Conservation (phyloP, 2,113 vertebrate species). For the Ammodytes marinus region DNA sequence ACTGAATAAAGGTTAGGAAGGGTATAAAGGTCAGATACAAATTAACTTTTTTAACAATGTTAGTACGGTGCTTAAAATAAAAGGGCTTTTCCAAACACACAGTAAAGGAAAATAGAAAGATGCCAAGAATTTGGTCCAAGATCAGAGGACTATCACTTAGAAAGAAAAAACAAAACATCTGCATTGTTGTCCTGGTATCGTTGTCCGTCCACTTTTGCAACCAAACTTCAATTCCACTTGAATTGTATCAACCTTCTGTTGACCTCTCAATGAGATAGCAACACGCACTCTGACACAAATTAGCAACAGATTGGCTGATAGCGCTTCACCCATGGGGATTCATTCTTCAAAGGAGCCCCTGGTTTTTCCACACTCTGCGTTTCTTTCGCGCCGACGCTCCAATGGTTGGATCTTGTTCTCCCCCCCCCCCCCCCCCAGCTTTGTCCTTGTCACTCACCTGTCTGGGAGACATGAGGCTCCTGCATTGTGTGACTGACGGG, state of each 20-base stretch:
- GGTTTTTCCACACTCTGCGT: conserved; percentile 49
- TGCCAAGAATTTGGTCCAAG: not conserved
- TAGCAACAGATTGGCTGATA: conserved; percentile 91
- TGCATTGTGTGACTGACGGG: conserved; percentile 64
- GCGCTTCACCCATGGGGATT: conserved; percentile 83
- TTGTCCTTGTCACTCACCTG: conserved; percentile 83
- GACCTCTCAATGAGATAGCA: conserved; percentile 87
- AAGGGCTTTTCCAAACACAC: not conserved
- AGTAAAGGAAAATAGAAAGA: not conserved
- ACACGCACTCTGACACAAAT: conserved; percentile 90
- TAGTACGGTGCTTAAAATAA: not conserved
- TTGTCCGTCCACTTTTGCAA: conserved; percentile 82
- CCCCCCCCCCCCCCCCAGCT: conserved; percentile 1
- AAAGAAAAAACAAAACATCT: conserved; percentile 23
- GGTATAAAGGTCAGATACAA: not conserved
- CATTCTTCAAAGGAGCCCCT: conserved; percentile 75
- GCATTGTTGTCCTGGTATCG: conserved; percentile 15
- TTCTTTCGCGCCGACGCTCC: conserved; percentile 32
- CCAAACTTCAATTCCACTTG: conserved; percentile 92
- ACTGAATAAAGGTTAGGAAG: not conserved
- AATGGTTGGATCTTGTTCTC: conserved; percentile 36
- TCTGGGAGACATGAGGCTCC: conserved; percentile 78
- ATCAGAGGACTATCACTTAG: conserved; percentile 4
- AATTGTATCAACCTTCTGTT: conserved; percentile 90
- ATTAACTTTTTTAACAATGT: not conserved